Conservation (phyloP, 1,140 invertebrate genomes). For the Sitobion miscanthi region DNA sequence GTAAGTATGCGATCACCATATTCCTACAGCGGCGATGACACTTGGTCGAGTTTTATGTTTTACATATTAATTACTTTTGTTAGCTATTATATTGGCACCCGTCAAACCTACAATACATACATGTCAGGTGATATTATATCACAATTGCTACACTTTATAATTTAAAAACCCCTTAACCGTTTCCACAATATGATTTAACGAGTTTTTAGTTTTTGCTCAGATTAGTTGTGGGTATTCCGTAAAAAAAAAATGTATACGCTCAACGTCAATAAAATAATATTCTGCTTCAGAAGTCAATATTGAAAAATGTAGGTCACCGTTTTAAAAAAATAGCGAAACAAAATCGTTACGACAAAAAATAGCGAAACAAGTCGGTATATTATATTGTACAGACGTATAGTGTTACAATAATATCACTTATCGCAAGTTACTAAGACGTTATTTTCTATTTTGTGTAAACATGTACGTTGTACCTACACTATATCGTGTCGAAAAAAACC, state of each 20-base stretch:
- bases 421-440: not conserved
- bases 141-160: too few relatives aligned
- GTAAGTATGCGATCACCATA: not conserved
- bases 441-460: not conserved
- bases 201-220: not conserved
- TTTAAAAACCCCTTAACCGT: not conserved
- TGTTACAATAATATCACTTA: not conserved
- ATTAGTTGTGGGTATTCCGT: not conserved
- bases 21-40: too few relatives aligned
- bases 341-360: not conserved
- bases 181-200: not conserved
- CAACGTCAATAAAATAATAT: not conserved
- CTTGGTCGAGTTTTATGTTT: too few relatives aligned
- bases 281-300: not conserved
- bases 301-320: not conserved
- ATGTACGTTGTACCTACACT: not conserved
- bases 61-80: too few relatives aligned
- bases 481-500: not conserved
- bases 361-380: not conserved
- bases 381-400: not conserved
- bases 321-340: not conserved
- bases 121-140: too few relatives aligned
- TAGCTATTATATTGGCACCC: too few relatives aligned
- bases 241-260: not conserved
- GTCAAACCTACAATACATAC: too few relatives aligned